A percentile compares a stretch with the other conserved stretches of the same genome.
phyloP scores from a whole-genome alignment of 2,113 vertebrate genomes.

The Alectura lathami region DNA sequence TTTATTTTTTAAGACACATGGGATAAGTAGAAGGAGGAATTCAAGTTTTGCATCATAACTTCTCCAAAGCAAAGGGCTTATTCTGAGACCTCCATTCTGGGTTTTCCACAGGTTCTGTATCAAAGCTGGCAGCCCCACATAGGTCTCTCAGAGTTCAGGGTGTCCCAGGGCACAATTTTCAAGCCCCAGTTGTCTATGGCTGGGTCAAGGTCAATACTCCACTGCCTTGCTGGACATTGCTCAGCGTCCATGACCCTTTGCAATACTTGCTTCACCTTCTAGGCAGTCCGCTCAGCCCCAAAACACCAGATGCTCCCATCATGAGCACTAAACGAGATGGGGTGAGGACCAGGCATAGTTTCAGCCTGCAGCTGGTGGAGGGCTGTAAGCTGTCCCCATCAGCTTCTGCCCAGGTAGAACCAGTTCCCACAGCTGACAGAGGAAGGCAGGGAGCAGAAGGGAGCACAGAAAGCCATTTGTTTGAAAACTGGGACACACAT shows the following conservation, averaged over 20 bases:
- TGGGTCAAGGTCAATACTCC: not conserved
- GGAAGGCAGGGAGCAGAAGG: not conserved
- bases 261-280: not conserved
- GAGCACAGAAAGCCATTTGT: slow-evolving; percentile 63
- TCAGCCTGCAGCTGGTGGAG: rapidly evolving
- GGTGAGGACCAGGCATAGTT: rapidly evolving
- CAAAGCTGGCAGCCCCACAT: not conserved
- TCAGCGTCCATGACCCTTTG: not conserved
- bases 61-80: not conserved
- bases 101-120: not conserved
- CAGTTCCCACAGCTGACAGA: not conserved
- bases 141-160: not conserved
- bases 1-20: not conserved
- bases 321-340: rapidly evolving
- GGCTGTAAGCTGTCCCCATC: not conserved
- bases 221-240: not conserved
- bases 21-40: not conserved
- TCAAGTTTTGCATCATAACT: rapidly evolving
- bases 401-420: not conserved
- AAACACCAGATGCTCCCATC: not conserved
- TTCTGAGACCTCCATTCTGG: no score
- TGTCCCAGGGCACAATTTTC: not conserved
- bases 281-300: not conserved
- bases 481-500: not conserved
- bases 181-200: not conserved